Base-by-base conservation (phyloP, 2,797 vertebrate genomes). In the Australoheros facetus region DNA sequence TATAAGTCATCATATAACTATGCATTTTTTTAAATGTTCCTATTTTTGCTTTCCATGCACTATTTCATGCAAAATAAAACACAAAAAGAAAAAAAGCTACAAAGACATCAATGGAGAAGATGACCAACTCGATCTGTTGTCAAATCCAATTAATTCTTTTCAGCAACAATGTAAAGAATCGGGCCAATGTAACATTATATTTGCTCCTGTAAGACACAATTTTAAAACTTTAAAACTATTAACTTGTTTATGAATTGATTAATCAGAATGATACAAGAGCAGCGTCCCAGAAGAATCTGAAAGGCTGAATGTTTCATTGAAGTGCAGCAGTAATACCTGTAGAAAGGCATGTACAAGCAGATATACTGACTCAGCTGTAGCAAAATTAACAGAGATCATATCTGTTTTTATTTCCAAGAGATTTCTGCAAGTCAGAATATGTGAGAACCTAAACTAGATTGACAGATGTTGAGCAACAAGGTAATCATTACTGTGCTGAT, bases 371-470 rank as follows among this genome's bases (percentile, higher is more conserved):
- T 87, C 73, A 80, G 75, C 83, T 75, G 59, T 76, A 78, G 57
- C 71, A 79, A 89, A 79, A 83, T 84, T 86, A 90, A 90, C 80
- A 84, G 37, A 86, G 62, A 84, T 77, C 13, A 62, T 71, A 81
- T 82, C 60, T 72, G 23, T 23, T 81, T 48, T 73, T 71, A 60
- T 75, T 88, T 79, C 62, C 37, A 77, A 78, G 37, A 8, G 5
- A 81, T 84, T 86, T 84, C 78, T 92, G 83, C 90, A 92, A 88
- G 89, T 92, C 89, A 92, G 82, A 89, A 90, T 92, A 75, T 56
- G 88, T 53, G 58, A 82, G 53, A 77, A 21, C 28, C 57, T 51
- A 58, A 77, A 83, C 13, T 32, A 69, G 72, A 87, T 17, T 87
- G 87, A 85, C 87, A 85, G 83, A 79, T 86, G 79, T 90, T 94